Evolutionary conservation across 2,888 invertebrate genomes (phyloP).

Genomic region (Morpho achilles): DNA sequence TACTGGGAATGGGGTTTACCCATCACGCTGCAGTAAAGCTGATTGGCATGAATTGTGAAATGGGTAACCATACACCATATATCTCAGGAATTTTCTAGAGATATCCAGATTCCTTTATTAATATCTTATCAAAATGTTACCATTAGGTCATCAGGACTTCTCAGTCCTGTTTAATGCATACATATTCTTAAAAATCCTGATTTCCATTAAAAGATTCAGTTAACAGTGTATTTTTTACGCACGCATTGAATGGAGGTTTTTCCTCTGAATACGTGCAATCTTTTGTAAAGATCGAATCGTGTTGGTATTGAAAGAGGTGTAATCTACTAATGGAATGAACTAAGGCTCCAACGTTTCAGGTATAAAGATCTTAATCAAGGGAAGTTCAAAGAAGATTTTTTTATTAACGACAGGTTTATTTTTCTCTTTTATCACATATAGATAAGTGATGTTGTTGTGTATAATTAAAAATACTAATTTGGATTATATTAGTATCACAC

Average conservation of each 20-base stretch:
- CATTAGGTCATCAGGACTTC: background rate
- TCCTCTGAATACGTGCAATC: conserved; percentile 13
- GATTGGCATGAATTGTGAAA: too few species aligned
- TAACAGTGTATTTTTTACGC: conserved; percentile 13
- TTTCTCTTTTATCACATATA: too few species aligned
- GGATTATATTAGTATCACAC: too few species aligned
- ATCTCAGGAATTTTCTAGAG: too few species aligned
- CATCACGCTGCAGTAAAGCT: too few species aligned
- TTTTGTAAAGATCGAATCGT: conserved; percentile 13
- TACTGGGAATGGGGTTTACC: too few species aligned
- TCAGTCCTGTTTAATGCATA: background rate
- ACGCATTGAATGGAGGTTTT: conserved; percentile 13
- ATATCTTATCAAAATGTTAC: background rate
- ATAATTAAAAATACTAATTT: too few species aligned
- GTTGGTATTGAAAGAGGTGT: conserved; percentile 37
- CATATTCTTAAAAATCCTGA: conserved; percentile 7
- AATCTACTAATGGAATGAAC: conserved; percentile 63
- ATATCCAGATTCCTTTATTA: background rate
- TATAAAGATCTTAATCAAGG: conserved; percentile 52
- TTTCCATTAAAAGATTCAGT: conserved; percentile 13
- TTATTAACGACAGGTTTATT: background rate
- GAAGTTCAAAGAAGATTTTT: conserved; percentile 14
- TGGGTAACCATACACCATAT: too few species aligned
- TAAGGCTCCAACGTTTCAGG: conserved; percentile 36
- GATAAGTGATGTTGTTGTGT: too few species aligned